Percentiles rank a stretch among this genome's conserved stretches.
Evolutionary conservation across 2,113 vertebrate genomes (phyloP).

Genomic region (Labrus mixtus): DNA sequence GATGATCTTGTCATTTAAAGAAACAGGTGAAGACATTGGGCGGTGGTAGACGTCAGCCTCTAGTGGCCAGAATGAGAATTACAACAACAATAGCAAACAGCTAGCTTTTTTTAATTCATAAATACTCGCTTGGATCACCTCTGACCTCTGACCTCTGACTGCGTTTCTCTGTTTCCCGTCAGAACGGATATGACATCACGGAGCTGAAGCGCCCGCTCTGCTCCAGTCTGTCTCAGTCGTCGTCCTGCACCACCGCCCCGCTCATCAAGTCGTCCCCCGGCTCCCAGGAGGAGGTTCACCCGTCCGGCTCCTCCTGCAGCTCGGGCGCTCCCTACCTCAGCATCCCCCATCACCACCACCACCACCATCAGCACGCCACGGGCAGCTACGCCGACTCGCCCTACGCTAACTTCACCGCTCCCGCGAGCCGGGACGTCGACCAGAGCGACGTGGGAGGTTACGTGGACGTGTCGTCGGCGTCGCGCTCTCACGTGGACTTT

Average conservation of each 20-base stretch:
- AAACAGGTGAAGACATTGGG: no score
- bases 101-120: no score
- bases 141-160: no score
- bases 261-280: slow-evolving; percentile 81
- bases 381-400: neutral
- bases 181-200: slow-evolving; percentile 89
- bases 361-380: slow-evolving; percentile 38
- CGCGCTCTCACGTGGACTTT: slow-evolving; percentile 82
- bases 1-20: no score
- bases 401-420: slow-evolving; percentile 27
- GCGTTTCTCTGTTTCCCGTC: neutral
- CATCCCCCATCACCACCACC: slow-evolving; percentile 67
- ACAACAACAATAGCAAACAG: no score
- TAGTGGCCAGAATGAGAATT: no score
- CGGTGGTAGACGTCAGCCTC: no score
- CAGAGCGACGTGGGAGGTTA: slow-evolving; percentile 39
- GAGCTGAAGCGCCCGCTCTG: slow-evolving; percentile 88
- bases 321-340: slow-evolving; percentile 72
- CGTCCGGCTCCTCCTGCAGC: slow-evolving; percentile 70
- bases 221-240: slow-evolving; percentile 84
- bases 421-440: slow-evolving; percentile 14
- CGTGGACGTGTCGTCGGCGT: neutral
- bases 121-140: no score
- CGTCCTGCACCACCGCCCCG: slow-evolving; percentile 82
- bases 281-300: slow-evolving; percentile 84